Evolutionary conservation across 2,113 vertebrate species (phyloP), one percentile per base, ranked within the genome.

Genomic region (Oreochromis spilurus): DNA sequence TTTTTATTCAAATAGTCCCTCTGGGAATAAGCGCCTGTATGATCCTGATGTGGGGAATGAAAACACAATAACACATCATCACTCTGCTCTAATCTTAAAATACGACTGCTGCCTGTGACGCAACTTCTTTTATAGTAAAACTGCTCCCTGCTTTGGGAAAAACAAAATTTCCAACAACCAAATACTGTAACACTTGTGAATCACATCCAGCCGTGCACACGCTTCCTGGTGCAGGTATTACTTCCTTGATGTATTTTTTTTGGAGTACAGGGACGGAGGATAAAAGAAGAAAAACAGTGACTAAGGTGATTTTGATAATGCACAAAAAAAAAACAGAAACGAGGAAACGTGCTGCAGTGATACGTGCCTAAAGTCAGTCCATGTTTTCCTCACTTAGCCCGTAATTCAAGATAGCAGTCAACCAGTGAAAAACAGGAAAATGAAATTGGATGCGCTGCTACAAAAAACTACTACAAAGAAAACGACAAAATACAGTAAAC

Each of bases 21-120:
- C 5, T 14, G 26, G 58, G 83, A 84, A 34, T 7, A 8, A 36
- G 34, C 14, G 43, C 21, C 36, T 1, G 82, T 83, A 57, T 85
- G 81, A 93, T 89, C 85, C 87, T 89, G 87, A 82, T 79, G 7
- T 12, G 19, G 3, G 6, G 11, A 58, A 87, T 43, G 54, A 82
- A 90, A 78, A 81, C 12, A 21, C 29, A 60, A 75, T 3, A 21
- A 55, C 36, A 21, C 16, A 4, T n/a, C 16, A 5, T 7, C 5
- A 12, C 21, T 24, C 7, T 12, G 10, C 21, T 55, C 31, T 24
- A 3, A 31, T 67, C 77, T 62, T 19, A 17, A 72, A 85, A 87
- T 67, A 79, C 2, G 48, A 29, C 79, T 36, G 24, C 34, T 36
- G 53, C 50, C 14, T 1, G 16, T 87, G 90, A 89, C 65, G 26